Percentiles rank a stretch among this genome's conserved stretches.
These are phyloP conservation scores for Chrysocyon brachyurus DNA, from an alignment of 2,797 vertebrate genomes.

Conservation along the genomic window DNA sequence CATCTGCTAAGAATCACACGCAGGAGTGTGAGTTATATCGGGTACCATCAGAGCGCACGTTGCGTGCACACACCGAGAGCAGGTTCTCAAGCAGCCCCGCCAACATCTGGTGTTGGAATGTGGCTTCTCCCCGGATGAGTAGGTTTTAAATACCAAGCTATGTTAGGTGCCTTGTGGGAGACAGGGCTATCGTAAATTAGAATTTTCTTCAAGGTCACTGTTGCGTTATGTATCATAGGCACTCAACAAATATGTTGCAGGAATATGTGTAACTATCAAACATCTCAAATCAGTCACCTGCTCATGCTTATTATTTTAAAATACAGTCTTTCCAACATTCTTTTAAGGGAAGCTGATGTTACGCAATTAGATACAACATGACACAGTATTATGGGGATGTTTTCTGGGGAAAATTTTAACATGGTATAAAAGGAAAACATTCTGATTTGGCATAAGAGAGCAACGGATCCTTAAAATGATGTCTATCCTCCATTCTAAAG, in stretches of 20 bases:
- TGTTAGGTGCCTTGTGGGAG: background rate
- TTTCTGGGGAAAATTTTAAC: background rate
- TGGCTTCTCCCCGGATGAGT: background rate
- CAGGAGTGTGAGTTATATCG: background rate
- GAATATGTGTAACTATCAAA: background rate
- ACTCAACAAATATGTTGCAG: background rate
- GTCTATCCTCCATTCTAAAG: rapidly evolving
- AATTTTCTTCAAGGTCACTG: background rate
- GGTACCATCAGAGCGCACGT: rapidly evolving
- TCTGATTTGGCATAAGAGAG: background rate
- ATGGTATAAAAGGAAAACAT: background rate
- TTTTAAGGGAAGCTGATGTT: background rate
- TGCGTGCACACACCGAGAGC: background rate
- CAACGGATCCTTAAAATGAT: rapidly evolving
- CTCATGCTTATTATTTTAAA: background rate
- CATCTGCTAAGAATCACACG: background rate
- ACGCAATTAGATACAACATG: background rate
- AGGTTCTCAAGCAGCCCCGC: background rate
- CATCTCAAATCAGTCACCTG: background rate
- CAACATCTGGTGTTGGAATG: constrained; percentile 67
- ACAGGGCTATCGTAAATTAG: too few species aligned
- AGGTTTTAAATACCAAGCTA: background rate
- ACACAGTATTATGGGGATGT: background rate
- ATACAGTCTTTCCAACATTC: background rate
- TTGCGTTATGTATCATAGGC: background rate